Evolutionary conservation across 2,113 vertebrate species (phyloP).

Genomic region (Echinops telfairi): DNA sequence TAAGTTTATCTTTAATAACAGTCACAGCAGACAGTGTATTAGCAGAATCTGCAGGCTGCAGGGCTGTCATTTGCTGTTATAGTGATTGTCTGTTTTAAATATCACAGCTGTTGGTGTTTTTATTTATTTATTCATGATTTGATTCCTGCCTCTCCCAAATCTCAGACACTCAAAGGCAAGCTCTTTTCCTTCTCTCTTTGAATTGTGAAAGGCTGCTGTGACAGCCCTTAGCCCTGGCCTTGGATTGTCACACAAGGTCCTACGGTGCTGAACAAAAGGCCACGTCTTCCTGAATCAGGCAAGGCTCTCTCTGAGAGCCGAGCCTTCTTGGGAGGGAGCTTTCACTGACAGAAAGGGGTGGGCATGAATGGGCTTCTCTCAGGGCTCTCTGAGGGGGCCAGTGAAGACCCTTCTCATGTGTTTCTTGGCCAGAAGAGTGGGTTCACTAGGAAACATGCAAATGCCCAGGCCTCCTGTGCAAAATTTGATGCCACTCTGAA

Average conservation of each 20-base stretch:
- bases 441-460: slow-evolving; percentile 72
- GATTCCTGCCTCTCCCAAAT: slow-evolving; percentile 75
- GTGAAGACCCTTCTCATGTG: slow-evolving; percentile 73
- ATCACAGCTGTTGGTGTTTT: slow-evolving; percentile 79
- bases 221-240: slow-evolving; percentile 44
- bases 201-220: slow-evolving; percentile 72
- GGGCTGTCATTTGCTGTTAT: slow-evolving; percentile 83
- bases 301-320: slow-evolving; percentile 65
- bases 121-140: slow-evolving; percentile 82
- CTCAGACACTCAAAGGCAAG: slow-evolving; percentile 78
- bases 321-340: slow-evolving; percentile 63
- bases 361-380: slow-evolving; percentile 76
- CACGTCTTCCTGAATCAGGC: slow-evolving; percentile 49
- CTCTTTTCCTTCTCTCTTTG: slow-evolving; percentile 76
- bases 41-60: slow-evolving; percentile 81
- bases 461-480: slow-evolving; percentile 62
- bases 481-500: slow-evolving; percentile 59
- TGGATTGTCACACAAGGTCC: slow-evolving; percentile 75
- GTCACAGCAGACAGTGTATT: slow-evolving; percentile 82
- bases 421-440: slow-evolving; percentile 73
- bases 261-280: slow-evolving; percentile 76
- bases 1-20: slow-evolving; percentile 86
- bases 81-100: slow-evolving; percentile 85
- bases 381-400: slow-evolving; percentile 44
- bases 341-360: slow-evolving; percentile 59